Evolutionary conservation across 2,888 invertebrate species (phyloP).

Genomic region (Cosmia pyralina): DNA sequence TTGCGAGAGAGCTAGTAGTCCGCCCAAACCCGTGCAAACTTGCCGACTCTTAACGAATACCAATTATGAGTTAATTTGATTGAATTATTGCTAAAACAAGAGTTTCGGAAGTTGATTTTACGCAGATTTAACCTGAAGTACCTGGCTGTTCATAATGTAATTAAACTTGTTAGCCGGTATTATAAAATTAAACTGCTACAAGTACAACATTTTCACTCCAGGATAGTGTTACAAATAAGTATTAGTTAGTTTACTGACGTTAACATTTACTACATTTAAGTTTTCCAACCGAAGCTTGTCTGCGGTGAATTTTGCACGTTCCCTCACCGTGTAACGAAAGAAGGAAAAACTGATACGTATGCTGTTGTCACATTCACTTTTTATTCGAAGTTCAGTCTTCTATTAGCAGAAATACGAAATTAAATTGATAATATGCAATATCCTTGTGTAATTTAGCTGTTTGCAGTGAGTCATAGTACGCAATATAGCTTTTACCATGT

Average conservation of each 20-base stretch:
- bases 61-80: constrained; percentile 79
- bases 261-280: constrained; percentile 26
- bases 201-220: constrained; percentile 6
- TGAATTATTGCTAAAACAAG: constrained; percentile 66
- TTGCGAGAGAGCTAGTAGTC: constrained; percentile 71
- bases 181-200: constrained; percentile 14
- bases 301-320: constrained; percentile 26
- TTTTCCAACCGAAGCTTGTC: constrained; percentile 21
- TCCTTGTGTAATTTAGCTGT: background rate
- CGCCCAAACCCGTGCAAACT: constrained; percentile 65
- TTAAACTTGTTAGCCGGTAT: constrained; percentile 15
- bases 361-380: constrained; percentile 12
- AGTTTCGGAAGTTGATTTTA: constrained; percentile 56
- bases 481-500: background rate
- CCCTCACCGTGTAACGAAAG: background rate
- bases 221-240: constrained; percentile 9
- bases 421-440: background rate
- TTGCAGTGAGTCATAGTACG: background rate
- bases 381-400: constrained; percentile 8
- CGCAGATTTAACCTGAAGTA: constrained; percentile 43
- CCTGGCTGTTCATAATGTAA: constrained; percentile 33
- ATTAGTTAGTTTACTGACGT: constrained; percentile 17
- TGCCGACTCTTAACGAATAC: constrained; percentile 72
- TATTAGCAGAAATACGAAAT: background rate
- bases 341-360: constrained; percentile 2